Conservation (phyloP, 2,888 invertebrate species). For the Acrocera orbiculus region DNA sequence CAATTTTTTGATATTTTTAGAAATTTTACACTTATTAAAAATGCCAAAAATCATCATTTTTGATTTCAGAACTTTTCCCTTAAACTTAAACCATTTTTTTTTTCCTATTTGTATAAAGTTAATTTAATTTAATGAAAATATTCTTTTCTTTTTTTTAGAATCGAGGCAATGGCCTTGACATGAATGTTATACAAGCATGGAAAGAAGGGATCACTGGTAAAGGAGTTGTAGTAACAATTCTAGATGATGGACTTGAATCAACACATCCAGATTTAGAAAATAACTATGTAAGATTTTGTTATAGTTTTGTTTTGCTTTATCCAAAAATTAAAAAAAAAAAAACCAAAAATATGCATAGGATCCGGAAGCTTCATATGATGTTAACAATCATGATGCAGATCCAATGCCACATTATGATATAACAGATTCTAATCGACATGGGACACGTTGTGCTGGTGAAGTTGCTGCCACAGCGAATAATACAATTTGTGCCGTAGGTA, state of each 20-base stretch:
- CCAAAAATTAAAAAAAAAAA: too few species aligned
- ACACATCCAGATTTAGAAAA: conserved; percentile 82
- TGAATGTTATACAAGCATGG: conserved; percentile 96
- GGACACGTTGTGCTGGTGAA: conserved; percentile 92
- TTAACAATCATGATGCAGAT: conserved; percentile 88
- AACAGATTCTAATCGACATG: conserved; percentile 89
- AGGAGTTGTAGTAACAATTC: conserved; percentile 88
- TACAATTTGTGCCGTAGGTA: conserved; percentile 87
- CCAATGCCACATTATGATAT: conserved; percentile 96
- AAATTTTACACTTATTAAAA: too few species aligned
- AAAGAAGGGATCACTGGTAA: conserved; percentile 81
- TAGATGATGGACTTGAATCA: conserved; percentile 91
- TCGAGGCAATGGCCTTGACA: conserved; percentile 79
- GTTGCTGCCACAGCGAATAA: conserved; percentile 96
- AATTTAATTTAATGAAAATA: not conserved
- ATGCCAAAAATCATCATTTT: too few species aligned
- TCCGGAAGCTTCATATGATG: conserved; percentile 88
- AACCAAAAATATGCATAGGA: conserved; percentile 43
- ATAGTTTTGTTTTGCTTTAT: not conserved
- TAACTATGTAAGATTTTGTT: conserved; percentile 68
- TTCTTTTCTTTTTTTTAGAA: conserved; percentile 39
- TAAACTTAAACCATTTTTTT: too few species aligned
- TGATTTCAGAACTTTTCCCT: too few species aligned
- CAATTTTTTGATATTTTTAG: too few species aligned
- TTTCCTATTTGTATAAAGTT: not conserved